These are phyloP conservation scores for Silurus aristotelis DNA, from an alignment of 2,797 vertebrate genomes.

Conservation along the genomic window DNA sequence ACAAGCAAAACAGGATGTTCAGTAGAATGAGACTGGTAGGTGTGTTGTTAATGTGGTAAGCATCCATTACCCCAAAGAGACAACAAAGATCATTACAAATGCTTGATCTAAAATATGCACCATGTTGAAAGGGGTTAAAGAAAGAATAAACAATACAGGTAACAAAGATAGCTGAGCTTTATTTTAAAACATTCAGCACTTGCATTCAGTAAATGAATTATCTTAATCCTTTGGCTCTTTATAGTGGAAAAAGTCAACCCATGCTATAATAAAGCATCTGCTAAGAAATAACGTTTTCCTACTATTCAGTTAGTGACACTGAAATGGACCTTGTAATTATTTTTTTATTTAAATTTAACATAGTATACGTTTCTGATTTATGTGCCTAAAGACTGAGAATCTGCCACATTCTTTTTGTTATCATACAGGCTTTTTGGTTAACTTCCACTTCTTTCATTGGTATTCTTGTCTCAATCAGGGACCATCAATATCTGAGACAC, in stretches of 20 bases:
- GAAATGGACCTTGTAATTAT: neutral
- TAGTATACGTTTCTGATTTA: neutral
- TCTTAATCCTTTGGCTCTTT: neutral
- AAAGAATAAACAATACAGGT: neutral
- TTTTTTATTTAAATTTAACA: neutral
- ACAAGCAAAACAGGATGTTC: conserved; percentile 25
- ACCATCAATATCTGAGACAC: conserved; percentile 60
- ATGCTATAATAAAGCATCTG: neutral
- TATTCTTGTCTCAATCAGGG: conserved; percentile 54
- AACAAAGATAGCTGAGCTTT: neutral
- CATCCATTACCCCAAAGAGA: neutral
- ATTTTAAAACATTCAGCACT: conserved; percentile 1
- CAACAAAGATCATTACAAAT: neutral
- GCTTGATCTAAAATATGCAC: conserved; percentile 9
- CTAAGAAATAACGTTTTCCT: neutral
- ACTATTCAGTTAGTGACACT: neutral
- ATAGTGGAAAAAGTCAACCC: neutral
- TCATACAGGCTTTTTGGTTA: conserved; percentile 27
- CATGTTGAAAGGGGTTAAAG: neutral
- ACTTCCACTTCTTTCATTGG: conserved; percentile 48
- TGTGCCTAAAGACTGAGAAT: neutral
- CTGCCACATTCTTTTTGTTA: conserved; percentile 13
- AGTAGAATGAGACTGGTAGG: neutral
- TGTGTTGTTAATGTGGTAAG: conserved; percentile 6
- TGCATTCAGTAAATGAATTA: neutral